Conservation (phyloP, 2,113 vertebrate species). For the Apodemus sylvaticus region DNA sequence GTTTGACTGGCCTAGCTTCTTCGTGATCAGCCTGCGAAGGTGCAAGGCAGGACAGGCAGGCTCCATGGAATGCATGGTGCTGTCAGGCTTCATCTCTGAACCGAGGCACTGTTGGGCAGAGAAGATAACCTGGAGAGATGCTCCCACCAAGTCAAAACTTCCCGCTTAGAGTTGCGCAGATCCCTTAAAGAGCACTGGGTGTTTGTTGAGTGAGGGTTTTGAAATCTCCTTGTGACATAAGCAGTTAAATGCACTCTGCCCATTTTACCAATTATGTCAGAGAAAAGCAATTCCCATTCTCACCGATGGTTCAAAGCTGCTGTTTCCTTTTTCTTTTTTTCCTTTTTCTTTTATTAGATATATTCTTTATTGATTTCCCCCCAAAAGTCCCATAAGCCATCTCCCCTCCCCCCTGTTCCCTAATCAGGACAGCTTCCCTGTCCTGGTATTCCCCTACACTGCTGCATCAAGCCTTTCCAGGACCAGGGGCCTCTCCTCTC, state of each 20-base stretch:
- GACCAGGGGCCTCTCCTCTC: no score
- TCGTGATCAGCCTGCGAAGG: background rate
- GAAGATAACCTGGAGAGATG: background rate
- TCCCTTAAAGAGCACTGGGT: background rate
- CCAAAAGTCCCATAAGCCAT: no score
- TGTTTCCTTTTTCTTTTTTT: background rate
- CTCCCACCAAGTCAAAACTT: background rate
- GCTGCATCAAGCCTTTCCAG: no score
- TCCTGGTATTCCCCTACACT: no score
- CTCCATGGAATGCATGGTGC: background rate
- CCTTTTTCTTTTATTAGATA: no score
- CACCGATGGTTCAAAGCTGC: background rate
- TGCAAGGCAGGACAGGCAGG: background rate
- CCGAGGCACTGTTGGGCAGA: background rate
- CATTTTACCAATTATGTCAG: constrained; percentile 27
- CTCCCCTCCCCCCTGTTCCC: no score
- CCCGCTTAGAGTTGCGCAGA: background rate
- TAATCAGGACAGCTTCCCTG: no score
- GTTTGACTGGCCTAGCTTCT: background rate
- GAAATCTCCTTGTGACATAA: constrained; percentile 8
- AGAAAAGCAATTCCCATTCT: background rate
- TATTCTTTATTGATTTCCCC: no score
- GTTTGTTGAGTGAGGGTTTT: background rate
- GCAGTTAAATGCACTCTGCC: background rate
- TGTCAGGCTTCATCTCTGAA: background rate